Evolutionary conservation across 2,888 invertebrate species (phyloP).

Genomic region (Philopedon plagiatum): DNA sequence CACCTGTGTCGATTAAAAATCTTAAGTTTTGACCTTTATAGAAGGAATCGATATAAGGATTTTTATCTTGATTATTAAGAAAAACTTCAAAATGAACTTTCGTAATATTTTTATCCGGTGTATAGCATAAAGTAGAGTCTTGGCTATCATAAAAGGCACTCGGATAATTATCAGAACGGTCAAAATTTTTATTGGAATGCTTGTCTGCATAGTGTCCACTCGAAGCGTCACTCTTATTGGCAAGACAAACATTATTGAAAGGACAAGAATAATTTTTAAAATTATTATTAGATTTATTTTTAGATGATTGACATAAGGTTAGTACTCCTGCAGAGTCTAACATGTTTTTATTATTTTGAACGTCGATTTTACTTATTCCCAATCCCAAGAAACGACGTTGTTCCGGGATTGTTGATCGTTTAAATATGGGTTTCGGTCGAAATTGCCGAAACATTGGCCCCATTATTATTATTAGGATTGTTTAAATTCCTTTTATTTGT

Average conservation of each 20-base stretch:
- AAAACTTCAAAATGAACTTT: too few relatives aligned
- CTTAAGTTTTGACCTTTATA: conserved; percentile 17
- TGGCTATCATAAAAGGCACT: too few relatives aligned
- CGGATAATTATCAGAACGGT: too few relatives aligned
- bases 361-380: background rate
- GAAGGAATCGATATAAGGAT: background rate
- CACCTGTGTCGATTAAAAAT: conserved; percentile 55
- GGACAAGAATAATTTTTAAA: too few relatives aligned
- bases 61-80: background rate
- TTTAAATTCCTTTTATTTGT: conserved; percentile 34
- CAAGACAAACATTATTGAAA: too few relatives aligned
- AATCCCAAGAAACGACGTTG: background rate
- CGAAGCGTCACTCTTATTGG: too few relatives aligned
- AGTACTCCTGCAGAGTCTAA: background rate
- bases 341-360: background rate
- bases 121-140: too few relatives aligned
- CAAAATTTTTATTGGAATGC: too few relatives aligned
- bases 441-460: background rate
- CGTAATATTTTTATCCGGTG: too few relatives aligned
- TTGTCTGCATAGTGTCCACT: too few relatives aligned
- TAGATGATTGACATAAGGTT: too few relatives aligned
- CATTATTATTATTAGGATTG: background rate
- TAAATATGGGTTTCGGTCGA: background rate
- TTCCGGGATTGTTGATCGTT: background rate
- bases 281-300: too few relatives aligned